These are phyloP conservation scores for Eucidaris tribuloides DNA, from an alignment of 35 echinoderm and acorn worm species.

Conservation along the genomic window DNA sequence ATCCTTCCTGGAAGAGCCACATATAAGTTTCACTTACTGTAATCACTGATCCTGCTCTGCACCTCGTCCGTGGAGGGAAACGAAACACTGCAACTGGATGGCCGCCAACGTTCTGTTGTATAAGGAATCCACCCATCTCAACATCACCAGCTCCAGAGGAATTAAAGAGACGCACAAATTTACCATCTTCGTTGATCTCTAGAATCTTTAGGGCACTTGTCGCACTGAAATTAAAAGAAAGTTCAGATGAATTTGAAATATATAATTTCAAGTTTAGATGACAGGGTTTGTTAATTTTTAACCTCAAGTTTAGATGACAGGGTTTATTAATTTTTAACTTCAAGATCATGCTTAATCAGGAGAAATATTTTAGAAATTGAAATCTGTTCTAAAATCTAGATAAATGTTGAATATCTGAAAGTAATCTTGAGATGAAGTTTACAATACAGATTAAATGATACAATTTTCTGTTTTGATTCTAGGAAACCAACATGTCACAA, in stretches of 20 bases:
- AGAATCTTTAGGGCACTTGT: constrained; percentile 85
- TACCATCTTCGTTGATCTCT: constrained; percentile 88
- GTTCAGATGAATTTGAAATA: neutral
- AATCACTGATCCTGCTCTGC: constrained; percentile 67
- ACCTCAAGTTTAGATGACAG: neutral
- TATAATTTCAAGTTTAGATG: neutral
- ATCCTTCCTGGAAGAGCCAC: neutral
- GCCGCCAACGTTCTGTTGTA: constrained; percentile 97
- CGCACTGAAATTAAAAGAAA: constrained; percentile 51
- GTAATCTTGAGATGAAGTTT: too few species aligned
- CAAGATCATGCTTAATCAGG: too few species aligned
- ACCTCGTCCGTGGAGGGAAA: constrained; percentile 83
- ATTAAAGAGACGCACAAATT: constrained; percentile 94
- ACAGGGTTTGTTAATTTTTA: too few species aligned
- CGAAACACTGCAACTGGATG: constrained; percentile 96
- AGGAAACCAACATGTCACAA: too few species aligned
- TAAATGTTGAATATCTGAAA: too few species aligned
- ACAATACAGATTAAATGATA: too few species aligned
- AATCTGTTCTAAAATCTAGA: too few species aligned
- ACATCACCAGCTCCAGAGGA: constrained; percentile 61
- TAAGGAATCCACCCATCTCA: constrained; percentile 87
- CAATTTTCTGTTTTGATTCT: too few species aligned
- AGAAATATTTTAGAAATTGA: too few species aligned
- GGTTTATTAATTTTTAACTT: too few species aligned
- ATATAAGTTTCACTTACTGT: constrained; percentile 56